Conservation (phyloP, 2,888 invertebrate genomes). For the Sinelater perroti region DNA sequence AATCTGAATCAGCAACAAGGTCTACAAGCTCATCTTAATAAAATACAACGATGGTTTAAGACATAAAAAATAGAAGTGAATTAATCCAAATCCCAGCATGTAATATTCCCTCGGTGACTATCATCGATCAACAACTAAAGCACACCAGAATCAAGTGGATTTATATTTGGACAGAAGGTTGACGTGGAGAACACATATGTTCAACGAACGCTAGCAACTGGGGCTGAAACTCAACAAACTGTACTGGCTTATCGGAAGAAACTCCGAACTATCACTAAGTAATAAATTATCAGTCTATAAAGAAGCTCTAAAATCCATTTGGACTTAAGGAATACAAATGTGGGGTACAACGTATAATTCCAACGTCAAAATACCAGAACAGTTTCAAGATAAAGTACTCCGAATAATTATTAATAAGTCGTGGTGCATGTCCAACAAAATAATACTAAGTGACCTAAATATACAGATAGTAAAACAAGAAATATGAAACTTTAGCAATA, state of each 20-base stretch:
- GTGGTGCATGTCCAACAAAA: not conserved
- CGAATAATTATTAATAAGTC: not conserved
- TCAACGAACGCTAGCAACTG: not conserved
- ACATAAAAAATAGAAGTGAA: no score
- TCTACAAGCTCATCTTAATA: not conserved
- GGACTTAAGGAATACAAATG: not conserved
- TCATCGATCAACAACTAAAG: not conserved
- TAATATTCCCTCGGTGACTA: not conserved
- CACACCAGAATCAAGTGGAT: not conserved
- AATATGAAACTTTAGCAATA: not conserved
- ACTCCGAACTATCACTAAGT: no score
- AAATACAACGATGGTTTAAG: no score
- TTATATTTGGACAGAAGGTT: not conserved
- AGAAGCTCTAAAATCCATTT: no score
- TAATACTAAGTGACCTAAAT: not conserved
- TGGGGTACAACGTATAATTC: not conserved
- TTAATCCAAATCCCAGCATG: not conserved
- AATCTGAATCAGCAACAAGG: not conserved
- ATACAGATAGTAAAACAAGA: not conserved
- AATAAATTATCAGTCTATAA: no score
- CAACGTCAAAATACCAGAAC: not conserved
- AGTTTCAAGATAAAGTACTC: not conserved
- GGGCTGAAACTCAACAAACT: not conserved
- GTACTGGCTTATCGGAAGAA: not conserved
- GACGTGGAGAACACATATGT: no score